Base-by-base conservation (phyloP, 2,797 vertebrate genomes). In the Pampus argenteus region DNA sequence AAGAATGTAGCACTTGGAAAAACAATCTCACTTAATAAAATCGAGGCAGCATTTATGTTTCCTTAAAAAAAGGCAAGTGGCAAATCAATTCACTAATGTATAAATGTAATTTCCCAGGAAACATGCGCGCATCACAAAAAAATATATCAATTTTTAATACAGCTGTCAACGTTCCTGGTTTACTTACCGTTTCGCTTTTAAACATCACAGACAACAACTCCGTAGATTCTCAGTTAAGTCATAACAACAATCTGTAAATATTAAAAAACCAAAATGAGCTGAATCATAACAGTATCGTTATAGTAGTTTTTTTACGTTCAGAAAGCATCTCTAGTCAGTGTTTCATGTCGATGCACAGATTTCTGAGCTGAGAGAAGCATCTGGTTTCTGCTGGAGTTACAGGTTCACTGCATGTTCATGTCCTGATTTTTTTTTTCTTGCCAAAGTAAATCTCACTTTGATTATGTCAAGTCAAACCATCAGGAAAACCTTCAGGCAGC, bases 391-490 rank as follows among this genome's bases (percentile, higher is more conserved):
- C 56, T 61, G 8, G 25, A 66, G 62, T 78, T 84, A 66, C 64
- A 67, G 76, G 71, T 74, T 81, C 48, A 57, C 25, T 68, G 54
- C n/a, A 2, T 48, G 76, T 74, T 57, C 49, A 15, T 31, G 45
- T 55, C 25, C 40, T 38, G 62, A 64, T 48, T 57, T 67, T 59
- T 64, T 44, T 18, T 18, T 13, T 25, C 50, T 20, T 22, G 67
- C 64, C 73, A 82, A 60, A 70, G 40, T 58, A 74, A 74, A 69
- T 71, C 71, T 68, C 71, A 25, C 66, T 86, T 67, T 78, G 71
- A 79, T 78, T 84, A 42, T 68, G 70, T 34, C n/a, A 9, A 1
- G 26, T 25, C 17, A n/a, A 47, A 36, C 66, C 61, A 62, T 51
- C 62, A 79, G 38, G 42, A 55, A 77, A 66, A 66, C 36, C 67